Evolutionary conservation across 2,113 vertebrate genomes (phyloP).

Genomic region (Microtus montanus): DNA sequence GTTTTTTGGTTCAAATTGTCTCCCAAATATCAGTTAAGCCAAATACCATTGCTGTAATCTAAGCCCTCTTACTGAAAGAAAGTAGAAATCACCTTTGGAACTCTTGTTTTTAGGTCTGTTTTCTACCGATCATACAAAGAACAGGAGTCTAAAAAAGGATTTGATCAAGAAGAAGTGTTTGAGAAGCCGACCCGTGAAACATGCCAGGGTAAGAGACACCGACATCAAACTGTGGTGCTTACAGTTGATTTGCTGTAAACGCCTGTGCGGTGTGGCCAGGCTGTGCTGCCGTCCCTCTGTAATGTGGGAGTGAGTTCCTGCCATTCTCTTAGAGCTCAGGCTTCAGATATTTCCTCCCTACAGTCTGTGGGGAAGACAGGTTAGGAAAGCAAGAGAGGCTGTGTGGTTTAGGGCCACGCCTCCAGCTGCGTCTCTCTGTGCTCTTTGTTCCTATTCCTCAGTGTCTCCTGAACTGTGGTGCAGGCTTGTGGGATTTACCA

Average conservation of each 20-base stretch:
- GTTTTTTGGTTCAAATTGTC: slow-evolving; percentile 28
- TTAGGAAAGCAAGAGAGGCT: not conserved
- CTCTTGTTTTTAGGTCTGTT: slow-evolving; percentile 91
- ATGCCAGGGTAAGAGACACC: slow-evolving; percentile 91
- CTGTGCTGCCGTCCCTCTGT: not conserved
- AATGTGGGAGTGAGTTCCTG: not conserved
- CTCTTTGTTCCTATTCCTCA: not conserved
- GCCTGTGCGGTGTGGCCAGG: slow-evolving; percentile 4
- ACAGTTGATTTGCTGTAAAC: not conserved
- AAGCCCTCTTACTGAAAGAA: slow-evolving; percentile 36
- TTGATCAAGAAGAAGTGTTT: slow-evolving; percentile 98
- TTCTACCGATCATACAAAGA: slow-evolving; percentile 99
- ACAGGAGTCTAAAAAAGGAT: slow-evolving; percentile 98
- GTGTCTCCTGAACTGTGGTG: not conserved
- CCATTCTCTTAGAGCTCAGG: not conserved
- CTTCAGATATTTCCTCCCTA: not conserved
- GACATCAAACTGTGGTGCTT: not conserved
- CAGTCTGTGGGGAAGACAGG: not conserved
- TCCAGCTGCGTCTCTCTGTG: not conserved
- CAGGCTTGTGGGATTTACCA: not conserved
- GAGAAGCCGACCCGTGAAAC: slow-evolving; percentile 97
- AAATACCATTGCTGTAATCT: not conserved
- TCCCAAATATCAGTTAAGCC: slow-evolving; percentile 18
- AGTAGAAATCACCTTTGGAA: slow-evolving; percentile 42
- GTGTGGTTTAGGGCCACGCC: not conserved